These are phyloP conservation scores for Antheraea pernyi DNA, from an alignment of 1,140 invertebrate genomes.

Conservation along the genomic window DNA sequence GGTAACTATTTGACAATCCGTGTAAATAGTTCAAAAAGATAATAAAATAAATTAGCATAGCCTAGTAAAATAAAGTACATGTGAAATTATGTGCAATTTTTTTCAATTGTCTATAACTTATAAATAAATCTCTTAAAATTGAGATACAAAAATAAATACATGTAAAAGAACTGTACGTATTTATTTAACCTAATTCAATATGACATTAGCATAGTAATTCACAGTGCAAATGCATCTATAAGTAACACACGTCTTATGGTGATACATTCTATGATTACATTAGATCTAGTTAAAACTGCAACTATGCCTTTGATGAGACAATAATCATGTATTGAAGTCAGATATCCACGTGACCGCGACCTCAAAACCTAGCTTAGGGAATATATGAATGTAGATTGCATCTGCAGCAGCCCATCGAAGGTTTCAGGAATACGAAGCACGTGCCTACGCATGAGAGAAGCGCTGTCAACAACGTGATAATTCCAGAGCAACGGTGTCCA, in stretches of 20 bases:
- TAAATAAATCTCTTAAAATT: too few relatives aligned
- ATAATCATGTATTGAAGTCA: conserved; percentile 37
- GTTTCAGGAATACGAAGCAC: conserved; percentile 33
- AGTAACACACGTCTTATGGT: neutral
- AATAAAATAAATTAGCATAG: too few relatives aligned
- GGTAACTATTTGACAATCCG: too few relatives aligned
- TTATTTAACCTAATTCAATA: neutral
- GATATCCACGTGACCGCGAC: conserved; percentile 32
- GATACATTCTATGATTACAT: neutral
- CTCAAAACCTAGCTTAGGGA: conserved; percentile 48
- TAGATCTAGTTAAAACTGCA: conserved; percentile 32
- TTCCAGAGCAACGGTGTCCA: conserved; percentile 3
- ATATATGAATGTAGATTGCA: conserved; percentile 52
- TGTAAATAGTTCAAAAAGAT: too few relatives aligned
- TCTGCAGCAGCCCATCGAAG: conserved; percentile 32
- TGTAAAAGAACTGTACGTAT: neutral
- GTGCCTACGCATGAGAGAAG: conserved; percentile 35
- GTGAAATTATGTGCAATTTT: too few relatives aligned
- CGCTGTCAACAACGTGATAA: conserved; percentile 46
- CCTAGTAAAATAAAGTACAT: too few relatives aligned
- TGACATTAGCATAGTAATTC: neutral
- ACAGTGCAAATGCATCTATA: neutral
- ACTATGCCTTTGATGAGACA: conserved; percentile 29
- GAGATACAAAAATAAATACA: too few relatives aligned
- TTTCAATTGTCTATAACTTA: too few relatives aligned